Evolutionary conservation across 2,888 invertebrate genomes (phyloP).

Genomic region (Piscicola geometra): DNA sequence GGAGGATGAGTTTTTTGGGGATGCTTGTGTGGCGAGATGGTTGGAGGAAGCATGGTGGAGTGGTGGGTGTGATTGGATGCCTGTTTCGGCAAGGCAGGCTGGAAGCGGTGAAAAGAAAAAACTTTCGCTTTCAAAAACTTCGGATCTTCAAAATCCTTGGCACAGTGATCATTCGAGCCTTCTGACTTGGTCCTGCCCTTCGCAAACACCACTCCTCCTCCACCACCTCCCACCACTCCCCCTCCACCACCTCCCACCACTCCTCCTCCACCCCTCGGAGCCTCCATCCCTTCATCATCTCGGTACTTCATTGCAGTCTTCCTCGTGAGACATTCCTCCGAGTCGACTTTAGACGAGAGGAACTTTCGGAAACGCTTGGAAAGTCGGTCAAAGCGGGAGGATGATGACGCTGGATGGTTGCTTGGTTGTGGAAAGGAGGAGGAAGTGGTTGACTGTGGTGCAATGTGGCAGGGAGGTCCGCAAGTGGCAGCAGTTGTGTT

Average conservation of each 20-base stretch:
- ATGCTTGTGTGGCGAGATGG: neutral
- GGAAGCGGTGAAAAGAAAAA: neutral
- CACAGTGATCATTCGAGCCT: neutral
- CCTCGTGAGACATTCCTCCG: neutral
- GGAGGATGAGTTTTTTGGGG: too few species aligned
- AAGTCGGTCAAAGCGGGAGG: neutral
- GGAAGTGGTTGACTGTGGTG: too few species aligned
- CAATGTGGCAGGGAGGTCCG: too few species aligned
- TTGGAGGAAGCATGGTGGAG: neutral
- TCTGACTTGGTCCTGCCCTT: neutral
- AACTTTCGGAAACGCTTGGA: conserved; percentile 1
- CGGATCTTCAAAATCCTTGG: neutral
- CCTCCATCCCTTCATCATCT: too few species aligned
- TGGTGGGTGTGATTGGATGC: neutral
- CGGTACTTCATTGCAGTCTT: too few species aligned
- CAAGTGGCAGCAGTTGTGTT: too few species aligned
- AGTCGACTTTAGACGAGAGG: neutral
- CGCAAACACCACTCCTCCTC: neutral
- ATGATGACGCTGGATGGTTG: too few species aligned
- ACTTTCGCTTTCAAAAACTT: neutral
- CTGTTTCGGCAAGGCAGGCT: neutral
- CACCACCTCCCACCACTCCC: neutral
- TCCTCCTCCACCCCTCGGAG: too few species aligned
- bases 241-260: neutral
- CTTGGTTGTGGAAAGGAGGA: too few species aligned